Evolutionary conservation across 2,113 vertebrate species (phyloP).

Genomic region (Anthoscopus minutus): DNA sequence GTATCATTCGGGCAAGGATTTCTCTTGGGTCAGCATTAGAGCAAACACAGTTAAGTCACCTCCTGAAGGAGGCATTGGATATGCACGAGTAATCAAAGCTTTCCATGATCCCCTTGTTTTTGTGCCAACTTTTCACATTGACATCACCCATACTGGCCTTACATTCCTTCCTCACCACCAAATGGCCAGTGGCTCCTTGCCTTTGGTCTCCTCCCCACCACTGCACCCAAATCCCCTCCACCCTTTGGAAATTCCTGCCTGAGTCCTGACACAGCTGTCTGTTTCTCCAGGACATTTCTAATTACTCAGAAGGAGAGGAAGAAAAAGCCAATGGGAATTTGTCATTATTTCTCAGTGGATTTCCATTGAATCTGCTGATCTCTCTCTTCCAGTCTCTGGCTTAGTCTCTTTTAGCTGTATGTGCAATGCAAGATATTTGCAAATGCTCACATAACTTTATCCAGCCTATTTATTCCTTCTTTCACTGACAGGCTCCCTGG

Average conservation of each 20-base stretch:
- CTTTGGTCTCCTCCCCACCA: background rate
- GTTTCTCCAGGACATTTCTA: background rate
- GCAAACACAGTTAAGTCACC: background rate
- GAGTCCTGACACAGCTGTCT: background rate
- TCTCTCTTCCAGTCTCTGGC: background rate
- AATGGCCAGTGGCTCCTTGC: background rate
- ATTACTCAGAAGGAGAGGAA: background rate
- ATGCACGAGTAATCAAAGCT: background rate
- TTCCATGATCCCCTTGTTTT: background rate
- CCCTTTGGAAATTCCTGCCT: background rate
- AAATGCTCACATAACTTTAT: background rate
- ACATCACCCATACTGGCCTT: background rate
- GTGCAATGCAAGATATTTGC: background rate
- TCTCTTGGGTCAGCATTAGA: background rate
- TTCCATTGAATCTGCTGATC: background rate
- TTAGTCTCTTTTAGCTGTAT: background rate
- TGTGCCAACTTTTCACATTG: background rate
- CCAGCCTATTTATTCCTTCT: background rate
- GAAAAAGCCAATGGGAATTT: background rate
- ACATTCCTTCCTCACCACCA: background rate
- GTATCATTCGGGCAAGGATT: background rate
- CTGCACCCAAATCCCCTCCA: background rate
- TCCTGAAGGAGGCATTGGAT: background rate
- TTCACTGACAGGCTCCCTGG: background rate
- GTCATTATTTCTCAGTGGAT: background rate